Conservation (phyloP, 2,113 vertebrate species). For the Actenoides hombroni region DNA sequence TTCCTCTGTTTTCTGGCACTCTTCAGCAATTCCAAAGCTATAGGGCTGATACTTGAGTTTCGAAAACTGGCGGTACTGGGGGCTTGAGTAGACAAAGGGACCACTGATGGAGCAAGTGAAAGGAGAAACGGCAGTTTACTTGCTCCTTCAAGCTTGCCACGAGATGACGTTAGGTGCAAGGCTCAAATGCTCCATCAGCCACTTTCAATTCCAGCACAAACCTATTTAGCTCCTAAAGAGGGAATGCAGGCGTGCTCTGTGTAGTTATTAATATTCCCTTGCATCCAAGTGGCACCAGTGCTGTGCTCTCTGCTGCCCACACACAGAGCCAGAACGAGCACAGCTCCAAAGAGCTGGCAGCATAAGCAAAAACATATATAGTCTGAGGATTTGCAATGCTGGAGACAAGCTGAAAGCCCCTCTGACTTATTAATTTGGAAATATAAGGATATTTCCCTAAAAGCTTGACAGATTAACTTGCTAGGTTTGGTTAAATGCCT, state of each 20-base stretch:
- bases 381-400: background rate
- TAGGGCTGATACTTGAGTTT: background rate
- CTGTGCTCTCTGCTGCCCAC: background rate
- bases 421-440: background rate
- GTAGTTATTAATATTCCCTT: background rate
- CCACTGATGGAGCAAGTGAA: background rate
- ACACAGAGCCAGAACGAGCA: background rate
- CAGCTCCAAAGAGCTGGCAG: background rate
- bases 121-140: background rate
- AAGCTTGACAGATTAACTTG: background rate
- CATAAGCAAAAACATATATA: background rate
- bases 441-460: background rate
- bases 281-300: background rate
- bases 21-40: background rate
- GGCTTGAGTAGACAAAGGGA: background rate
- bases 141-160: background rate
- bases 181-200: background rate
- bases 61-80: background rate
- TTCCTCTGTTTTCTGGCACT: slow-evolving; percentile 15
- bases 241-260: background rate
- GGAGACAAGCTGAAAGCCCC: background rate
- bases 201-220: background rate
- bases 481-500: background rate
- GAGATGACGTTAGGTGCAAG: background rate
- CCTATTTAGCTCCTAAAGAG: background rate